Evolutionary conservation across 92 coral and sea anemone genomes (phyloP), one percentile per base, ranked within the genome.

Genomic region (Virgularia gustaviana): DNA sequence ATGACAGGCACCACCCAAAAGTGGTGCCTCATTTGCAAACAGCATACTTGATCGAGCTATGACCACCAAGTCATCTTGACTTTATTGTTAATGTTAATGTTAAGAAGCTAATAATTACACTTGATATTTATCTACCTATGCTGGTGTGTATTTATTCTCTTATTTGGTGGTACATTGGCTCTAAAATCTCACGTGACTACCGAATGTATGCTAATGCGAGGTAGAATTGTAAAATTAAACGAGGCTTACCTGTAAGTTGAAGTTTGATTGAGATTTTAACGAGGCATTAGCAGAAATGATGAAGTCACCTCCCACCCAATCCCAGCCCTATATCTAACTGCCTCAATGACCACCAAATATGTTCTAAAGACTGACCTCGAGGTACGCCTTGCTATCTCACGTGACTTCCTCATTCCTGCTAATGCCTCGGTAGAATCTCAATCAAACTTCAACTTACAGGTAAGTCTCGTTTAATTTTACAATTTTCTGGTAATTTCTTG

Each of bases 181-280:
- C 64, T 81, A 60, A 85, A 85, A 39, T 82, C 87, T 82, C 87
- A 82, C 71, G 83, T 82, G 83, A 85, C 80, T 74, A 71, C 83
- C 58, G 90, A 85, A 47, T 82, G 86, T 75, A 85, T 76, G 86
- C 86, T 68, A 81, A 80, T 75, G 85, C 82, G 52, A 68, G 85
- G 84, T 79, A 79, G 84, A 83, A 79, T 83, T 70, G 80, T n/a
- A 77, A 20, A 65, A 36, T 64, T 68, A 79, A 60, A 79, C 72
- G 72, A 70, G 78, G 61, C 78, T 73, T 73, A 73, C 70, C 42
- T 59, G 70, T 32, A 62, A 62, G 70, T 62, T 36, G 70, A 71
- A 79, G 83, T 84, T 84, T 72, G 83, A 77, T 83, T 83, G 78
- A 80, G 83, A 80, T 85, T 85, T 82, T 85, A 80, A 82, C 80